Evolutionary conservation across 2,797 vertebrate species (phyloP).

Genomic region (Numenius phaeopus): DNA sequence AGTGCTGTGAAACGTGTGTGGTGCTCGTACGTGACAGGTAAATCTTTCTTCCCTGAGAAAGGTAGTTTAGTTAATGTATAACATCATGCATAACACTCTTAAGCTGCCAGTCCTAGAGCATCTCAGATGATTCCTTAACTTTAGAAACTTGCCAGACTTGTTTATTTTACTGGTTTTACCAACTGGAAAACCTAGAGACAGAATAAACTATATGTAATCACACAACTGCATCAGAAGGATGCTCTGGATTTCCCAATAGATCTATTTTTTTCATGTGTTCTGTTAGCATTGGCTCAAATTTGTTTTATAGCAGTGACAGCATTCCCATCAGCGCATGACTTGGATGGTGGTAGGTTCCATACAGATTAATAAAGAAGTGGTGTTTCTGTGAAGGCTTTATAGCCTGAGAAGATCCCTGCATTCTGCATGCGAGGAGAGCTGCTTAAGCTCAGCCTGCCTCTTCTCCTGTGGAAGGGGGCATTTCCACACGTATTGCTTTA

Average conservation of each 20-base stretch:
- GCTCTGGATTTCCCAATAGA: not conserved
- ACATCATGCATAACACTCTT: rapidly evolving
- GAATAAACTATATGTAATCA: not conserved
- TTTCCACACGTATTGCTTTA: not conserved
- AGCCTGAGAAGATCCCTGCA: not conserved
- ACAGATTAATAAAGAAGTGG: not conserved
- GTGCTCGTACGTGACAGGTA: not conserved
- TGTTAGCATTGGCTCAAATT: not conserved
- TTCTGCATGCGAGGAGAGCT: not conserved
- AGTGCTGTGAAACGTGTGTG: not conserved
- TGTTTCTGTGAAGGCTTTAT: not conserved
- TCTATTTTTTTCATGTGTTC: not conserved
- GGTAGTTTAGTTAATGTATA: not conserved
- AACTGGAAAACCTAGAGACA: not conserved
- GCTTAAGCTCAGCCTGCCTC: not conserved
- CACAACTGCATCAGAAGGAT: not conserved
- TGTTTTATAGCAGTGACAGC: not conserved
- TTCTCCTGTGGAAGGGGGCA: not conserved
- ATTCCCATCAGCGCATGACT: not conserved
- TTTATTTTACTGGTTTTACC: not conserved
- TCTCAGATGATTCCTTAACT: not conserved
- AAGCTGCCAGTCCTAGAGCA: not conserved
- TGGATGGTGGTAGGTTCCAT: not conserved
- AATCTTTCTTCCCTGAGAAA: not conserved
- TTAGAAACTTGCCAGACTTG: not conserved